Evolutionary conservation across 2,888 invertebrate species (phyloP).

Genomic region (Pseudolycoriella hygida): DNA sequence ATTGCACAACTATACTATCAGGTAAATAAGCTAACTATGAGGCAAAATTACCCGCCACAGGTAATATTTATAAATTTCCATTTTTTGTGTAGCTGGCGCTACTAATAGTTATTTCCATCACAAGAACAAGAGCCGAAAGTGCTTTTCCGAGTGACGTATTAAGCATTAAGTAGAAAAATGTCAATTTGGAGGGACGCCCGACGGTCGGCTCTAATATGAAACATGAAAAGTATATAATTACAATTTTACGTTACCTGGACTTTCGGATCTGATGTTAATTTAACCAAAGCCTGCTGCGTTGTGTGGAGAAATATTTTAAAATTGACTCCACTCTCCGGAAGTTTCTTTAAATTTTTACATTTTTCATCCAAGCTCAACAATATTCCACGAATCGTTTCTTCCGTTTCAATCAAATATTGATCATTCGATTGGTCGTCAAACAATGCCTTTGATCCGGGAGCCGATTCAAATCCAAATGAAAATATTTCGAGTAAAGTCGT

Average conservation of each 20-base stretch:
- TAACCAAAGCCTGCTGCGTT: slow-evolving; percentile 19
- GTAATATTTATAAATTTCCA: too few relatives aligned
- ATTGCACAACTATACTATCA: too few relatives aligned
- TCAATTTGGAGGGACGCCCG: too few relatives aligned
- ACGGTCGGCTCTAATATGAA: too few relatives aligned
- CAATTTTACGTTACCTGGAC: slow-evolving; percentile 19
- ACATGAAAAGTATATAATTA: too few relatives aligned
- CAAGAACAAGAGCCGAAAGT: too few relatives aligned
- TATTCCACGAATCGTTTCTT: slow-evolving; percentile 20
- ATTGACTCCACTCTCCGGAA: slow-evolving; percentile 15
- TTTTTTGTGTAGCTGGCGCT: too few relatives aligned
- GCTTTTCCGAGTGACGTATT: too few relatives aligned
- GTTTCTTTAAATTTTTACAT: slow-evolving; percentile 17
- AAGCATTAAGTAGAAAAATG: too few relatives aligned
- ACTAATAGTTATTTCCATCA: too few relatives aligned
- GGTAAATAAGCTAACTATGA: too few relatives aligned
- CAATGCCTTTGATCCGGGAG: background rate
- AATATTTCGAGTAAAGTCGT: slow-evolving; percentile 12
- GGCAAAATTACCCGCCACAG: too few relatives aligned
- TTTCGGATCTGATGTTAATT: slow-evolving; percentile 18
- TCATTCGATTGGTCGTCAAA: slow-evolving; percentile 11
- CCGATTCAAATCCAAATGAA: slow-evolving; percentile 11
- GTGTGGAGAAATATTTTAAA: slow-evolving; percentile 23
- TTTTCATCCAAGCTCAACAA: slow-evolving; percentile 20
- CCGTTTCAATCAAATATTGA: slow-evolving; percentile 20